Conservation (phyloP, 2,113 vertebrate species). For the Chionomys nivalis region DNA sequence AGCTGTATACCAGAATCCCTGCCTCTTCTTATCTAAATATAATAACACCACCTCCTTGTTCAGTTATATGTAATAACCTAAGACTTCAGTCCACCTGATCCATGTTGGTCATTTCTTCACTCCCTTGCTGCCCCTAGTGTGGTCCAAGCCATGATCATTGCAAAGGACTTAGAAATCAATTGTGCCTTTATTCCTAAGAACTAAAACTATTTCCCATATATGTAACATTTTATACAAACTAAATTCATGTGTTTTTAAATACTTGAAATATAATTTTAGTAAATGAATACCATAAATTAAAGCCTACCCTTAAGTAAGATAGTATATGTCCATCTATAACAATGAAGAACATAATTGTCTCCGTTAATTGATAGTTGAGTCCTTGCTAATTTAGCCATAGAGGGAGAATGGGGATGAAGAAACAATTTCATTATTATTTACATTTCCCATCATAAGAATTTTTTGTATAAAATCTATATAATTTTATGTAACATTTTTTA, state of each 20-base stretch:
- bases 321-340: background rate
- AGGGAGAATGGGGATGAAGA: background rate
- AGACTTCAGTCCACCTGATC: background rate
- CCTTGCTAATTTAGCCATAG: background rate
- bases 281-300: background rate
- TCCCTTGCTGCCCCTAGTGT: background rate
- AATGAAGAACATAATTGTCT: background rate
- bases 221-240: background rate
- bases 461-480: slow-evolving; percentile 18
- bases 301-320: background rate
- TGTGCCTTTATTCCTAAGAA: background rate
- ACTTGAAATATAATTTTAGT: background rate
- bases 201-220: background rate
- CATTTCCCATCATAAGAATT: background rate
- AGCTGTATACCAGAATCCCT: background rate
- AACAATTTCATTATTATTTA: slow-evolving; percentile 26
- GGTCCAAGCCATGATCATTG: background rate
- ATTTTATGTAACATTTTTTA: slow-evolving; percentile 61
- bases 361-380: background rate
- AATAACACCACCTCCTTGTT: background rate
- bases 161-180: background rate
- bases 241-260: background rate
- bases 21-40: background rate
- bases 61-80: background rate
- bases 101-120: background rate